These are phyloP conservation scores for Distichodus sexfasciatus DNA, from an alignment of 2,797 vertebrate genomes.

Conservation along the genomic window DNA sequence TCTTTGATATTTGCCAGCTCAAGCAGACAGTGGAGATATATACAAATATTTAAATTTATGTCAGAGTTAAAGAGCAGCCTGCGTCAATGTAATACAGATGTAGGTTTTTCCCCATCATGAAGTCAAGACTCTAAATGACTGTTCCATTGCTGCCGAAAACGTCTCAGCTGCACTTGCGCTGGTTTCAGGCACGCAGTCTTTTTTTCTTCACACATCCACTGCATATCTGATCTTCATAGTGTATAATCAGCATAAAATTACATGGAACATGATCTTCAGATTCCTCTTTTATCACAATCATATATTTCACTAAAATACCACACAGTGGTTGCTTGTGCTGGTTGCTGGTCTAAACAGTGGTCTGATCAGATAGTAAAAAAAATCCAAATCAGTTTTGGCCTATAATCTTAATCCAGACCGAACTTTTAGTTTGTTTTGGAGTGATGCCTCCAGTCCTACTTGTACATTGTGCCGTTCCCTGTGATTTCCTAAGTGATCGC, in stretches of 20 bases:
- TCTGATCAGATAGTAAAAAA: slow-evolving; percentile 1
- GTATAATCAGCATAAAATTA: neutral
- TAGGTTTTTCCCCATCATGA: too few relatives aligned
- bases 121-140: neutral
- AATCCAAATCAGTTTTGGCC: neutral
- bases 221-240: neutral
- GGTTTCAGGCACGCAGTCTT: neutral
- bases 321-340: neutral
- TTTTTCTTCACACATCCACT: neutral
- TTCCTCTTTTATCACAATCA: neutral
- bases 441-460: neutral
- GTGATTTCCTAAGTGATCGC: too few relatives aligned
- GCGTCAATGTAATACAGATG: neutral
- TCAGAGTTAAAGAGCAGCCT: neutral
- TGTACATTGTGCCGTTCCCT: too few relatives aligned
- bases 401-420: neutral
- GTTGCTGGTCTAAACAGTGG: neutral
- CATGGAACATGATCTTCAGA: neutral
- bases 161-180: neutral
- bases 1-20: too few relatives aligned
- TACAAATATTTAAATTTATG: too few relatives aligned
- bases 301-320: neutral
- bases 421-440: neutral
- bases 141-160: too few relatives aligned
- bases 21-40: too few relatives aligned